A percentile compares a stretch with the other conserved stretches of the same genome.
Evolutionary conservation across 2,888 invertebrate genomes (phyloP).

Genomic region (Platerodrilus igneus): DNA sequence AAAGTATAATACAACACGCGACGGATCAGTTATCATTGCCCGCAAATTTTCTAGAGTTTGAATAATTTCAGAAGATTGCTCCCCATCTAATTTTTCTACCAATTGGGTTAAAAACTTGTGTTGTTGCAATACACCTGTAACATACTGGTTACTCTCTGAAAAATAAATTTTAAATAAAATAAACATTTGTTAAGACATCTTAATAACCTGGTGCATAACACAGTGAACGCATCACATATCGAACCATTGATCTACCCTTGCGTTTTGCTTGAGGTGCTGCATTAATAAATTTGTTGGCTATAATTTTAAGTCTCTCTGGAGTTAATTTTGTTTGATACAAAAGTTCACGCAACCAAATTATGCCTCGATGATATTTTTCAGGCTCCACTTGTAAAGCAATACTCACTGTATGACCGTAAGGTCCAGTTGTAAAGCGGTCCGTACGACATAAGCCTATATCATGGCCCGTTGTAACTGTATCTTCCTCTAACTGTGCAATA

Average conservation of each 20-base stretch:
- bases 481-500: constrained; percentile 71
- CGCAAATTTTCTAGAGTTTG: constrained; percentile 57
- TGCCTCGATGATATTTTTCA: constrained; percentile 67
- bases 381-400: constrained; percentile 72
- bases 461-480: constrained; percentile 62
- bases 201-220: constrained; percentile 54
- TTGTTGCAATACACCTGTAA: constrained; percentile 69
- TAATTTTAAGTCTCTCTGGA: constrained; percentile 68
- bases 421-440: constrained; percentile 64
- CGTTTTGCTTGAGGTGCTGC: constrained; percentile 73
- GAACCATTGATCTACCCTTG: constrained; percentile 65
- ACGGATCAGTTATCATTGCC: constrained; percentile 54
- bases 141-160: constrained; percentile 67
- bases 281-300: constrained; percentile 76
- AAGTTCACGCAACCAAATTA: constrained; percentile 73
- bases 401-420: constrained; percentile 63
- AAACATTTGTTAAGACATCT: neutral
- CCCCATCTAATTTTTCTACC: constrained; percentile 54
- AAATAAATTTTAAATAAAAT: constrained; percentile 7
- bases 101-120: constrained; percentile 69
- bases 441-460: constrained; percentile 59
- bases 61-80: constrained; percentile 50
- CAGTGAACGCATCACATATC: constrained; percentile 57
- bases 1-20: constrained; percentile 66
- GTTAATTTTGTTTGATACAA: constrained; percentile 67